Evolutionary conservation across 2,888 invertebrate species (phyloP).

Genomic region (Tetranychus piercei): DNA sequence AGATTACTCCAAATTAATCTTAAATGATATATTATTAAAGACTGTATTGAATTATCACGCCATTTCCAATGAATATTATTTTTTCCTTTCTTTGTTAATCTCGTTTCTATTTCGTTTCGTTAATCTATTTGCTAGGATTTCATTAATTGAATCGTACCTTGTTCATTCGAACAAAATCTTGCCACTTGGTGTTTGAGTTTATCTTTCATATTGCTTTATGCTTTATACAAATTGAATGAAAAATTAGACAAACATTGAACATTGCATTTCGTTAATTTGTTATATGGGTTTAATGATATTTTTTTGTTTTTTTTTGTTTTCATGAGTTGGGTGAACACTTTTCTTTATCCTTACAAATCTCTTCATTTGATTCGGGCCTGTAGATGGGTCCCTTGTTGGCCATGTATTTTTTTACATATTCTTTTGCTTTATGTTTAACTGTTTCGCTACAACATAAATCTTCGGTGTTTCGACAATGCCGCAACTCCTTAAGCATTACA

Average conservation of each 20-base stretch:
- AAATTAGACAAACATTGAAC: background rate
- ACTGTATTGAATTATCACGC: no score
- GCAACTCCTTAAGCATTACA: slow-evolving; percentile 81
- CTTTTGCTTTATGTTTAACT: slow-evolving; percentile 81
- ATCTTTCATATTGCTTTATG: background rate
- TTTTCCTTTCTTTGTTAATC: no score
- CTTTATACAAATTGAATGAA: background rate
- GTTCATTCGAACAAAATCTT: no score
- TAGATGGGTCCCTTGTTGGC: slow-evolving; percentile 49
- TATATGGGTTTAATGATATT: background rate
- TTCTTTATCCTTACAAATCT: slow-evolving; percentile 1
- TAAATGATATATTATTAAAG: no score
- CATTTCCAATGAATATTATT: no score
- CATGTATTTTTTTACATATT: slow-evolving; percentile 90
- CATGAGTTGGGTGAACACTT: slow-evolving; percentile 8
- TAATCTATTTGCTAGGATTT: no score
- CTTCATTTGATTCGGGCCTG: slow-evolving; percentile 1
- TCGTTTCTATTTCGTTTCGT: no score
- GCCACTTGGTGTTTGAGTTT: no score
- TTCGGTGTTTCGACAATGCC: slow-evolving; percentile 67
- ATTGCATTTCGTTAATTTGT: background rate
- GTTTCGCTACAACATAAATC: slow-evolving; percentile 71
- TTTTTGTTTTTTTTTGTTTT: background rate
- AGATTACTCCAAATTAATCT: no score
- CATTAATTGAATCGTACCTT: no score